Evolutionary conservation across 2,113 vertebrate genomes (phyloP), one percentile per base, ranked within the genome.

Genomic region (Siphamia tubifer): DNA sequence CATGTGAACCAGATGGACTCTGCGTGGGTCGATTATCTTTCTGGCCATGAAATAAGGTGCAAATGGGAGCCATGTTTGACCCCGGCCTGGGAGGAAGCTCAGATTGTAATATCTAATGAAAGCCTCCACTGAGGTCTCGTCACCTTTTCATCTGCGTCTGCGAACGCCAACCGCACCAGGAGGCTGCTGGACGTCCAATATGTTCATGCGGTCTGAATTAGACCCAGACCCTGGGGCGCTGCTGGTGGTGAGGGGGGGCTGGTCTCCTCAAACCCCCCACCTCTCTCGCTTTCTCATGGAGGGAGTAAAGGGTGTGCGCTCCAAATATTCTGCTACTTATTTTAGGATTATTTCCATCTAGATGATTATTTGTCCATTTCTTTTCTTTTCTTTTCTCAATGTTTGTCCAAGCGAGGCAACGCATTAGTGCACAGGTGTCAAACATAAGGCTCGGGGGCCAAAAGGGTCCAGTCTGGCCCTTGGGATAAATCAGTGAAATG

Each of bases 41-140:
- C 70, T 82, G 86, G 74, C 87, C 79, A 68, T 86, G 83, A 90
- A 89, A 89, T 86, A 74, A 86, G 86, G 89, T 88, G 87, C 71
- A 91, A 91, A 89, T 89, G 82, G 74, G 68, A 91, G 81, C 82
- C 89, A 87, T 90, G 79, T 89, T 89, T 85, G 84, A 87, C 86
- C 86, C 77, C 58, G 80, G 76, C 80, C 85, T 89, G 70, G 82
- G 68, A 85, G 81, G 82, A 90, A 87, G 71, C 79, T 84, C 63
- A 87, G 71, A 84, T 72, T 85, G 85, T 69, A 73, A 86, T 80
- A 82, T 86, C 84, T 84, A 87, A 88, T 76, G 75, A 85, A 91
- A 86, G 48, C 77, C 75, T 87, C 74, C 70, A 60, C 72, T 83
- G 71, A 84, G 57, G 61, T 80, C 74, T 64, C 62, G 74, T 80